Evolutionary conservation across 2,113 vertebrate species (phyloP), one percentile per base, ranked within the genome.

Genomic region (Amphilophus citrinellus): DNA sequence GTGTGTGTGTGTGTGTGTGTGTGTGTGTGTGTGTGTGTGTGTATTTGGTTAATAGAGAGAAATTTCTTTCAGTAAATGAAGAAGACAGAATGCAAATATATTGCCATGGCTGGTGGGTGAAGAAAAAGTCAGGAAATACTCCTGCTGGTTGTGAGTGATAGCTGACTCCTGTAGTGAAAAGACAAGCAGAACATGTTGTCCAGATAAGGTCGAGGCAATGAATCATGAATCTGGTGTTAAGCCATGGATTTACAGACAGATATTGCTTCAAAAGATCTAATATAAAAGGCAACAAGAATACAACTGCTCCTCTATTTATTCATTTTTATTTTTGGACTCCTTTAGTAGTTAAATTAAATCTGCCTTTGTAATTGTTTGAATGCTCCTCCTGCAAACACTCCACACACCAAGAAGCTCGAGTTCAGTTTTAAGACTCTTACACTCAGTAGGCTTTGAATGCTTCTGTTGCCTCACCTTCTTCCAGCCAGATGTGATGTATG

Each of bases 1-100:
- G 14, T 44, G 10, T 44, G 11, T 50, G 42, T 13, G 42, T 14
- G 17, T 71, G 42, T 44, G 42, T 13, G 32, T 30, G n/a, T 13
- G 14, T n/a, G n/a, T n/a, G n/a, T n/a, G n/a, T n/a, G n/a, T n/a
- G n/a, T n/a, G n/a, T n/a, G n/a, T n/a, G n/a, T 13, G 14, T 66
- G 27, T 63, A 18, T 79, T 73, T 53, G 53, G 5, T 53, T 79
- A 59, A 80, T 22, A 68, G 76, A 83, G 35, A 63, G 14, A 9
- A 39, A 57, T 85, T 68, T 44, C 61, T 42, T 56, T 50, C 32
- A 37, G 71, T 37, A 73, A 82, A 62, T 11, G 57, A 62, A 80
- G 56, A 59, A 61, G 57, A 50, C 6, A 13, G 32, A 24, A 58
- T n/a, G 3, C 63, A 76, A 44, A 47, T 27, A 47, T 27, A 32